Evolutionary conservation across 1,140 invertebrate genomes (phyloP).

Genomic region (Bombus confusus): DNA sequence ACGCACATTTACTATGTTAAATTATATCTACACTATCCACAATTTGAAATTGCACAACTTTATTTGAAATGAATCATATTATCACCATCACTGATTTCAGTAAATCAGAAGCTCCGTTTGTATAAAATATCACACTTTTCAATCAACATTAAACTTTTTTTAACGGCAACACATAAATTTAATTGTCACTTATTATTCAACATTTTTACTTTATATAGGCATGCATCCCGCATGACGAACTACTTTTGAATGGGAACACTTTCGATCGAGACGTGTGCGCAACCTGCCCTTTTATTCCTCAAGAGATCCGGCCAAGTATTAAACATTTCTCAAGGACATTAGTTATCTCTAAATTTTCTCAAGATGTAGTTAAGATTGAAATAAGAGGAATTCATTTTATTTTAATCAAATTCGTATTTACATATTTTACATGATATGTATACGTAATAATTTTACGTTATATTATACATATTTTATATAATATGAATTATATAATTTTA

Average conservation of each 20-base stretch:
- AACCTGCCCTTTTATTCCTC: conserved; percentile 18
- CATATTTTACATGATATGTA: not conserved
- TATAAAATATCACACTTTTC: not conserved
- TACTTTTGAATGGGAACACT: conserved; percentile 20
- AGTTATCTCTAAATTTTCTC: too few relatives aligned
- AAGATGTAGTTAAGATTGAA: not conserved
- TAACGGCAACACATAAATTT: not conserved
- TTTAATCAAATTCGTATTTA: not conserved
- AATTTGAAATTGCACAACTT: not conserved
- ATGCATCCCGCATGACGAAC: not conserved
- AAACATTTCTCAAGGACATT: not conserved
- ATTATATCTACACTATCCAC: not conserved
- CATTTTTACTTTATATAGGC: not conserved
- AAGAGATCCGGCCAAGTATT: conserved; percentile 1
- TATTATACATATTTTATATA: too few relatives aligned
- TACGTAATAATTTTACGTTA: too few relatives aligned
- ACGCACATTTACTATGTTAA: too few relatives aligned
- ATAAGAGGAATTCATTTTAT: not conserved
- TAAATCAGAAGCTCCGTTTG: not conserved
- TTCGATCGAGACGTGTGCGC: not conserved
- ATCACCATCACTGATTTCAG: not conserved
- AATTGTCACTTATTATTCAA: not conserved
- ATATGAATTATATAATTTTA: not conserved
- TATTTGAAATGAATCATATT: not conserved
- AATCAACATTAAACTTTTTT: not conserved